Conservation (phyloP, 1,140 invertebrate genomes). For the Episyrphus balteatus region DNA sequence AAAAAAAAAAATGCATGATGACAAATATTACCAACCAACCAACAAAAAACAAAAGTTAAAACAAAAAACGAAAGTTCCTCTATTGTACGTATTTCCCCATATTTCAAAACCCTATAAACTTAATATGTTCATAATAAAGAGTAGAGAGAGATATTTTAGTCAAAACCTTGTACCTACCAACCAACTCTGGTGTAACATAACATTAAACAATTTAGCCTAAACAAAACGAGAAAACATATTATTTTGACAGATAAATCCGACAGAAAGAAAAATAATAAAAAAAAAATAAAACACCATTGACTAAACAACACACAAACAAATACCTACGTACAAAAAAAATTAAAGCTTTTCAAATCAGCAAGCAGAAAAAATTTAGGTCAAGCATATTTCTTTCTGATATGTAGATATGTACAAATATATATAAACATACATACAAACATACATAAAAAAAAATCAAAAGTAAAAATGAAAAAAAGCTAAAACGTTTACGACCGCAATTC, state of each 20-base stretch:
- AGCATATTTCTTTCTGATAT: not conserved
- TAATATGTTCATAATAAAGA: too few species aligned
- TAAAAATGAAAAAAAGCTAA: constrained; percentile 2
- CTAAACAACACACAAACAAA: not conserved
- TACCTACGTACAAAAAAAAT: not conserved
- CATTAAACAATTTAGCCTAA: not conserved
- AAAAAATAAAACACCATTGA: not conserved
- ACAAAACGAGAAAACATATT: not conserved
- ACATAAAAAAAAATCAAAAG: constrained; percentile 1
- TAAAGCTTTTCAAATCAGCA: not conserved
- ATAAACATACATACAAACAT: not conserved
- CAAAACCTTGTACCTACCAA: too few species aligned
- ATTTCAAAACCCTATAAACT: too few species aligned
- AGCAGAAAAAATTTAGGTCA: not conserved
- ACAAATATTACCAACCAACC: too few species aligned
- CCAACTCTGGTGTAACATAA: too few species aligned
- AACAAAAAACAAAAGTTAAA: too few species aligned
- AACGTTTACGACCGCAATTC: too few species aligned
- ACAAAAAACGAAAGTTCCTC: too few species aligned
- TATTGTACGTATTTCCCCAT: too few species aligned
- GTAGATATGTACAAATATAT: not conserved
- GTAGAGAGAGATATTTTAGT: too few species aligned
- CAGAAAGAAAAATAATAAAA: too few species aligned
- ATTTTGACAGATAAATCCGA: not conserved
- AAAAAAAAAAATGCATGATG: too few species aligned